Evolutionary conservation across 2,797 vertebrate species (phyloP).

Genomic region (Pristis pectinata): DNA sequence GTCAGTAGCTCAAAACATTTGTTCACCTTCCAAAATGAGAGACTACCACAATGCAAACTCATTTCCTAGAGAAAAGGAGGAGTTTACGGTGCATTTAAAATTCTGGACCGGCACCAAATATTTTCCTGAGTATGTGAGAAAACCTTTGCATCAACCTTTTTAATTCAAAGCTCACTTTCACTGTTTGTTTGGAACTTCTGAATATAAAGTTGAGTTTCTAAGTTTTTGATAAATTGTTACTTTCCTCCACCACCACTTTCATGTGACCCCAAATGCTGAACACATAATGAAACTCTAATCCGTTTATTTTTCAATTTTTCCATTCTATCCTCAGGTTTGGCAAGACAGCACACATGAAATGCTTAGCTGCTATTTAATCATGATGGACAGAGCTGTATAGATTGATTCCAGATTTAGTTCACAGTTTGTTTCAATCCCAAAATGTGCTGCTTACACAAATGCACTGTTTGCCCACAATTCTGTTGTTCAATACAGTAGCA

Average conservation of each 20-base stretch:
- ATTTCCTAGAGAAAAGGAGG: constrained; percentile 19
- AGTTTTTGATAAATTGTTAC: not conserved
- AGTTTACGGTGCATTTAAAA: not conserved
- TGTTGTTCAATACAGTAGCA: not conserved
- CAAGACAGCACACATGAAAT: not conserved
- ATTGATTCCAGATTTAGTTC: constrained; percentile 34
- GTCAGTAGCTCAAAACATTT: not conserved
- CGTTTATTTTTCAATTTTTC: not conserved
- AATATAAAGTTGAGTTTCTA: not conserved
- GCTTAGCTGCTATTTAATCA: not conserved
- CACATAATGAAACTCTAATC: constrained; percentile 13
- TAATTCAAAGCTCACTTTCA: not conserved
- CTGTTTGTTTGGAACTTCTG: not conserved
- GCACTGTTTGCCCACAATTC: not conserved
- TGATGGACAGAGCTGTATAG: not conserved
- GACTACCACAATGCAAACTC: constrained; percentile 22
- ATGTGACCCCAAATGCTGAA: not conserved
- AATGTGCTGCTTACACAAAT: not conserved
- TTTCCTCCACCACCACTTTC: not conserved
- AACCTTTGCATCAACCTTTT: not conserved
- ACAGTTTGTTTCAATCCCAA: constrained; percentile 5
- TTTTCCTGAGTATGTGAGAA: constrained; percentile 6
- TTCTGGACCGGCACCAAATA: constrained; percentile 6
- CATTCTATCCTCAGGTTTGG: constrained; percentile 6
- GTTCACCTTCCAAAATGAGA: constrained; percentile 20